These are phyloP conservation scores for Sternotherus odoratus DNA, from an alignment of 2,797 vertebrate species.

Conservation along the genomic window DNA sequence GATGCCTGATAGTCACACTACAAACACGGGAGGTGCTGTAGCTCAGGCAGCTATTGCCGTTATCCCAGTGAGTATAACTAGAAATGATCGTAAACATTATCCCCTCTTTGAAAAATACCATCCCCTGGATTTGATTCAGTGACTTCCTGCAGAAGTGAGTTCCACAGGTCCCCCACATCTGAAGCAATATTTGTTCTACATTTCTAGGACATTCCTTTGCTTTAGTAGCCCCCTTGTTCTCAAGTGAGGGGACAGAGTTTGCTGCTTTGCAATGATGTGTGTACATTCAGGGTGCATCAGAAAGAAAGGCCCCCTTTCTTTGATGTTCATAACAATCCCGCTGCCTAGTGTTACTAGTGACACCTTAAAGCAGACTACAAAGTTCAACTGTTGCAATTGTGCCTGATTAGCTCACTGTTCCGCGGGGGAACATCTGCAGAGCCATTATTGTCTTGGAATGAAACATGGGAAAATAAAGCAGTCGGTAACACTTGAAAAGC, in stretches of 20 bases:
- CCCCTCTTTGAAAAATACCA: neutral
- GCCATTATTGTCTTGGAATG: slow-evolving; percentile 80
- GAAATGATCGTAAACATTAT: neutral
- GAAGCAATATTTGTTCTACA: neutral
- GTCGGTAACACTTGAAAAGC: slow-evolving; percentile 78
- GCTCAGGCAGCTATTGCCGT: neutral
- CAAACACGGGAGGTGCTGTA: neutral
- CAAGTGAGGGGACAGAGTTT: accelerated
- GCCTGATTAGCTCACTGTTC: slow-evolving; percentile 64
- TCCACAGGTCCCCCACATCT: neutral
- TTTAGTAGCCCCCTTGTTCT: neutral
- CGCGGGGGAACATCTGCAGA: slow-evolving; percentile 77
- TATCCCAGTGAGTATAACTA: neutral
- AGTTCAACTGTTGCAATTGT: slow-evolving; percentile 41
- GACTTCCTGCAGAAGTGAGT: neutral
- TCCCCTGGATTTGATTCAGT: neutral
- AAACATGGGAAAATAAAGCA: slow-evolving; percentile 82
- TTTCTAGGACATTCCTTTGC: neutral
- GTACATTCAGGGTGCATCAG: neutral
- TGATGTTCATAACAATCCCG: neutral
- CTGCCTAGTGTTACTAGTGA: slow-evolving; percentile 1
- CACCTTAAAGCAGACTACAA: slow-evolving; percentile 53
- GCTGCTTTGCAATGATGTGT: neutral
- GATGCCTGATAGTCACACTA: neutral
- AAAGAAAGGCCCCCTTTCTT: neutral